phyloP scores from a whole-genome alignment of 2,113 vertebrate species.

The Onychostoma macrolepis region DNA sequence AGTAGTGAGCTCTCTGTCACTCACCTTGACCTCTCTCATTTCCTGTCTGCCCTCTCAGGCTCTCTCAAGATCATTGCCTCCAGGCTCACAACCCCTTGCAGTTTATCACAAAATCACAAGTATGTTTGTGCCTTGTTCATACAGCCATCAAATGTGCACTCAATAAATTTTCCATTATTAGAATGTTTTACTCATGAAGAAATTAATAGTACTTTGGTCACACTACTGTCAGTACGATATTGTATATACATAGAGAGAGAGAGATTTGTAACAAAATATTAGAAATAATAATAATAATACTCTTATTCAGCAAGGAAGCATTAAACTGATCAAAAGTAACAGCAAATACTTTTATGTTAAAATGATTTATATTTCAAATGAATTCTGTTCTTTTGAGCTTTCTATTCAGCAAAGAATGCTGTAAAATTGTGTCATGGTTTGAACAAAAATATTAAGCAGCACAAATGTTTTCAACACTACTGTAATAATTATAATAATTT shows the following conservation, averaged over 20 bases:
- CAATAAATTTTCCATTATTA: neutral
- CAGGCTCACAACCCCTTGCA: neutral
- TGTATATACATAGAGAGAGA: neutral
- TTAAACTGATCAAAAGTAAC: neutral
- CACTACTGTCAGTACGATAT: neutral
- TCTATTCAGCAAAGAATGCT: neutral
- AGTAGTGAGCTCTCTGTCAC: conserved; percentile 40
- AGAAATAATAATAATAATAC: neutral
- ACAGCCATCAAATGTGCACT: neutral
- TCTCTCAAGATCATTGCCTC: conserved; percentile 18
- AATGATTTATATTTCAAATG: neutral
- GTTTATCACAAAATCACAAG: neutral
- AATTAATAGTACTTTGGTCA: neutral
- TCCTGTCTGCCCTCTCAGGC: conserved; percentile 1
- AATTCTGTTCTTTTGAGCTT: neutral
- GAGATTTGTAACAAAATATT: neutral
- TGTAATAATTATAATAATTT: neutral
- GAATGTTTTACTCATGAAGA: neutral
- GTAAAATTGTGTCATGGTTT: neutral
- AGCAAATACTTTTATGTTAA: neutral
- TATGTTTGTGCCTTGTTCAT: neutral
- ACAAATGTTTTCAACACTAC: neutral
- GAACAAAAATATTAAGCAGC: neutral
- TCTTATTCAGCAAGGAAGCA: neutral
- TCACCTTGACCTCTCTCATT: conserved; percentile 46